Percentiles rank a stretch among this genome's conserved stretches.
These are phyloP conservation scores for Lamellibrachia columna DNA, from an alignment of 2,888 invertebrate genomes.

Conservation along the genomic window DNA sequence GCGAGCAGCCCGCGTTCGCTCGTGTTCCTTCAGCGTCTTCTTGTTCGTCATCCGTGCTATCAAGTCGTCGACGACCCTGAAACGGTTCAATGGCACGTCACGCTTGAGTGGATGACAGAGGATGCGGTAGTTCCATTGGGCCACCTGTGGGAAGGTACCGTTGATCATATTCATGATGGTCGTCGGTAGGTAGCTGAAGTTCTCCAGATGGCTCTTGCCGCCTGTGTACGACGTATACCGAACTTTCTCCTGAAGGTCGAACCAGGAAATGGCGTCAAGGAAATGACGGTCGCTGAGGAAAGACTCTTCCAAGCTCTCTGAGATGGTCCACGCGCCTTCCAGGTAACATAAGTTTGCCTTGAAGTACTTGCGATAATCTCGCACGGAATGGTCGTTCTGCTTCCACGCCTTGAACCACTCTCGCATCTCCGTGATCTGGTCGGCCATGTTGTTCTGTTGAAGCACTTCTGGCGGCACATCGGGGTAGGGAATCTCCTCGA, in stretches of 20 bases:
- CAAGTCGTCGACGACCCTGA: slow-evolving; percentile 49
- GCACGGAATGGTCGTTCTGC: slow-evolving; percentile 42
- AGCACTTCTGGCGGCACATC: slow-evolving; percentile 48
- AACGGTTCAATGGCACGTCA: slow-evolving; percentile 33
- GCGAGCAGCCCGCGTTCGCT: slow-evolving; percentile 34
- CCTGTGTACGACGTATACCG: slow-evolving; percentile 51
- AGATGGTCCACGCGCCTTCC: slow-evolving; percentile 55
- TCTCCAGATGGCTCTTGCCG: slow-evolving; percentile 47
- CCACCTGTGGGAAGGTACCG: slow-evolving; percentile 28
- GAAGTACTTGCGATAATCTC: slow-evolving; percentile 54
- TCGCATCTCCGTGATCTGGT: slow-evolving; percentile 51
- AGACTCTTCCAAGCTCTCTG: slow-evolving; percentile 47
- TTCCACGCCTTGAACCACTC: slow-evolving; percentile 55
- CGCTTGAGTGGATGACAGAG: slow-evolving; percentile 45
- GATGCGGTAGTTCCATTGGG: slow-evolving; percentile 45
- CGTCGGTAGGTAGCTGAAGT: slow-evolving; percentile 54
- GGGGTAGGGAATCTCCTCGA: slow-evolving; percentile 24
- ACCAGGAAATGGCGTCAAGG: slow-evolving; percentile 50
- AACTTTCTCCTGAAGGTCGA: slow-evolving; percentile 52
- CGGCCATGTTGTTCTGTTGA: slow-evolving; percentile 38
- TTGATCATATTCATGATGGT: slow-evolving; percentile 45
- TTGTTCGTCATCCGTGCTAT: slow-evolving; percentile 37
- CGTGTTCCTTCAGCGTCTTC: slow-evolving; percentile 32
- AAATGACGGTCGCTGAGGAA: slow-evolving; percentile 56
- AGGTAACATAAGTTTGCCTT: slow-evolving; percentile 53